Conservation (phyloP, 1,140 invertebrate species). For the Trichonephila clavipes region DNA sequence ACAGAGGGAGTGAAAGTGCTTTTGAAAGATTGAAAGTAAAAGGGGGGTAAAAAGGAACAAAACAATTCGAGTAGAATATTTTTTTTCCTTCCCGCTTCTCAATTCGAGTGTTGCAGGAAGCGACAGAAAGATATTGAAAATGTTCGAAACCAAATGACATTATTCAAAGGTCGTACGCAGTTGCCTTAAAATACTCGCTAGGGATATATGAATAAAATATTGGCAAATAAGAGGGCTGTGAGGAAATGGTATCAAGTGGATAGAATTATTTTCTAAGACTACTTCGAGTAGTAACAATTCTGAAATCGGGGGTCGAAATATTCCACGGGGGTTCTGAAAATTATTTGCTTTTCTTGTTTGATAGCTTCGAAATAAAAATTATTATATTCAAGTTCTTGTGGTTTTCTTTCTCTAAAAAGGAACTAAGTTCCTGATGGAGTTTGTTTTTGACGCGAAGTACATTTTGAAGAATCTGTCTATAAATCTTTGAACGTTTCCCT, state of each 20-base stretch:
- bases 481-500: background rate
- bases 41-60: background rate
- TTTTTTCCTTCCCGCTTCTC: background rate
- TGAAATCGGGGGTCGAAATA: background rate
- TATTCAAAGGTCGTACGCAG: background rate
- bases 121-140: constrained; percentile 8
- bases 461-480: background rate
- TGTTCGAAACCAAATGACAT: constrained; percentile 4
- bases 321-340: background rate
- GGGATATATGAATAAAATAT: constrained; percentile 44
- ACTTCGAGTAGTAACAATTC: background rate
- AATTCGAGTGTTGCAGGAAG: constrained; percentile 27
- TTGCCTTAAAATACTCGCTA: background rate
- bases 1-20: constrained; percentile 41
- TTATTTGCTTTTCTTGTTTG: constrained; percentile 1
- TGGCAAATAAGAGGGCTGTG: constrained; percentile 13
- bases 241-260: constrained; percentile 30
- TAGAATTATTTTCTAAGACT: constrained; percentile 28
- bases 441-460: background rate
- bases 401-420: background rate
- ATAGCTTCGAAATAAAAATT: background rate
- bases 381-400: background rate
- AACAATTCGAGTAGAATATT: constrained; percentile 28
- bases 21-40: constrained; percentile 52
- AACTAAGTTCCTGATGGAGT: background rate